Evolutionary conservation across 2,888 invertebrate species (phyloP).

Genomic region (Drosophila birchii): DNA sequence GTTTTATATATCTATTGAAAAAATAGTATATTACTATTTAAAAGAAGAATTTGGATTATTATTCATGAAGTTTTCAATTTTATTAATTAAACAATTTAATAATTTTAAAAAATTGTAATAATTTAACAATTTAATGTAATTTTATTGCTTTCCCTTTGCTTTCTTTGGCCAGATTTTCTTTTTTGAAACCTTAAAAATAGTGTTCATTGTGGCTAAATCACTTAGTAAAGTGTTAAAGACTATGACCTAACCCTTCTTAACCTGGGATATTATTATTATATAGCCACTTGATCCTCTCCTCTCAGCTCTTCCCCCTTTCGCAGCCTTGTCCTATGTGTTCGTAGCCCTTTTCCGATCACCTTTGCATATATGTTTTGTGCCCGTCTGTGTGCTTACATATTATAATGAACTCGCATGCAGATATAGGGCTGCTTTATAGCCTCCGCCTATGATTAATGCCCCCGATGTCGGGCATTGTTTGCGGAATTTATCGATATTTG

Average conservation of each 20-base stretch:
- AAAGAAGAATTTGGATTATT: too few species aligned
- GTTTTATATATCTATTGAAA: neutral
- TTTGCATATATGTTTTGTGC: slow-evolving; percentile 8
- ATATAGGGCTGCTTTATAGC: slow-evolving; percentile 40
- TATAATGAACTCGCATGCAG: slow-evolving; percentile 33
- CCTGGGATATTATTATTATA: neutral
- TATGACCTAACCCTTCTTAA: neutral
- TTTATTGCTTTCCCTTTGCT: neutral
- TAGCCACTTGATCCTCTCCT: slow-evolving; percentile 50
- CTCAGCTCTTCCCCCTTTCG: neutral
- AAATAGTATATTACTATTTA: neutral
- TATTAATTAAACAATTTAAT: too few species aligned
- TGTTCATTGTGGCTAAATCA: neutral
- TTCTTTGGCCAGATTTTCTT: neutral
- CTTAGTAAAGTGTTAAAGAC: neutral
- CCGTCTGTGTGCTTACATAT: neutral
- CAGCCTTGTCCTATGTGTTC: neutral
- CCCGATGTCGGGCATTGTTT: slow-evolving; percentile 64
- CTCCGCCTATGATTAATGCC: slow-evolving; percentile 68
- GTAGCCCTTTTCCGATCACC: slow-evolving; percentile 2
- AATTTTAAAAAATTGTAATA: neutral
- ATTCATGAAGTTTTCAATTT: too few species aligned
- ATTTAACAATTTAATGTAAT: too few species aligned
- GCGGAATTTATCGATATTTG: slow-evolving; percentile 76
- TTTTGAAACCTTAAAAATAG: neutral